Base-by-base conservation (phyloP, 2,888 invertebrate genomes). In the Drosophila trichaetosa region DNA sequence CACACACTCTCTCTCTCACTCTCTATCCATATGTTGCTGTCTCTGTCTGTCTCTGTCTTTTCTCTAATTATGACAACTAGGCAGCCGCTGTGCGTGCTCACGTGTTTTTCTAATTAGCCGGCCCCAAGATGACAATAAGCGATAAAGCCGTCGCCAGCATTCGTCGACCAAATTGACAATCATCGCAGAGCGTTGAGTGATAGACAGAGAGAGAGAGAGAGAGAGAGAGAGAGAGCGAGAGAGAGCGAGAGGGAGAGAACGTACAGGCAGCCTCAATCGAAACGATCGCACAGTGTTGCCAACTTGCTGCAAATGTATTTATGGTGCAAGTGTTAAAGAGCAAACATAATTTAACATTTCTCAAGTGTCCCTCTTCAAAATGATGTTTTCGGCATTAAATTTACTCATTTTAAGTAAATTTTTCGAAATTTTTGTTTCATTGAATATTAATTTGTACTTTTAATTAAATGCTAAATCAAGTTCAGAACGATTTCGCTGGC, bases 41-140 rank as follows among this genome's bases (percentile, higher is more conserved):
- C 58, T 40, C 36, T 7, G 58, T 67, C 76, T 42, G 36, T 61
- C 64, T 49, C 36, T 52, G 38, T 34, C 29, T 46, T 18, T 53
- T 82, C 77, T 87, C 88, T 87, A 87, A 87, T 87, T 87, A 87
- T 87, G 87, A 87, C 88, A 87, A 87, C 83, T 88, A 88, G 83
- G 73, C 86, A 86, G 84, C 40, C 49, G 68, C 76, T 83, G 82
- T 87, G 85, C 85, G 85, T 86, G 84, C 87, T 87, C 88, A 86
- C 88, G 83, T 87, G 84, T 76, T 86, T 87, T 87, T 87, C 86
- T 88, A 87, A 87, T 87, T 87, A 87, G 88, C 73, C 81, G 72
- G 67, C 73, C 73, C 33, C 73, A 38, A 86, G 84, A 85, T 85
- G 84, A 83, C 87, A 85, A 83, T 87, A 78, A 77, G 70, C 86